Base-by-base conservation (phyloP, 2,888 invertebrate genomes). In the Andricus curvator region DNA sequence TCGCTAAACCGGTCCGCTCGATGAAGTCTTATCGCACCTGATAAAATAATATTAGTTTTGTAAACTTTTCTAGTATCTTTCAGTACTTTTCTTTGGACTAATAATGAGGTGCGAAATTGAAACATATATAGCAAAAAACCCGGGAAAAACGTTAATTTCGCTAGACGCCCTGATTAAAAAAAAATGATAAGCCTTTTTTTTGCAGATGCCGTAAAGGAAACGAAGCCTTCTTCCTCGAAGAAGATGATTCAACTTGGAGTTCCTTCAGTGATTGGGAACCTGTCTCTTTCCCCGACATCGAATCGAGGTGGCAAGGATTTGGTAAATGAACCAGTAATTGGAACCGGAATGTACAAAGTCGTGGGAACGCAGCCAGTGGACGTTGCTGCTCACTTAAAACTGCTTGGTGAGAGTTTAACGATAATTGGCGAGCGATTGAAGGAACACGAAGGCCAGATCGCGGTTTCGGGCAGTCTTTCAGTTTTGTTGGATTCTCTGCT, bases 391-490 rank as follows among this genome's bases (percentile, higher is more conserved):
- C 98, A 99, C 92, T 94, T 99, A 15, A 97, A 98, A 78, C 94
- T 99, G 80, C 94, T 99, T 20, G 99, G 99, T 0, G 99, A 99
- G 93, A 98, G 98, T 89, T 94, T 99, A 25, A 97, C 97, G 70
- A 98, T 98, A 90, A 98, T 99, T 86, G 99, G 99, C 0, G 97
- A 97, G 92, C 93, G 98, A 62, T 94, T 99, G 8, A 98, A 98
- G 92, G 98, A 98, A 89, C 98, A 98, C 89, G 97, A 98, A 95
- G 98, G 98, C 17, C 97, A 98, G 93, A 98, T 98, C 83, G 98
- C 98, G 0, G 98, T 99, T 22, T 98, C 98, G 0, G 99, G 98
- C 0, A 98, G 98, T 82, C 94, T 99, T 81, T 98, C 98, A 0
- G 98, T 99, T 20, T 94, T 99, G 20, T 93, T 99, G 84, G 99